These are phyloP conservation scores for Eremophila alpestris DNA, from an alignment of 2,797 vertebrate species.

Conservation along the genomic window DNA sequence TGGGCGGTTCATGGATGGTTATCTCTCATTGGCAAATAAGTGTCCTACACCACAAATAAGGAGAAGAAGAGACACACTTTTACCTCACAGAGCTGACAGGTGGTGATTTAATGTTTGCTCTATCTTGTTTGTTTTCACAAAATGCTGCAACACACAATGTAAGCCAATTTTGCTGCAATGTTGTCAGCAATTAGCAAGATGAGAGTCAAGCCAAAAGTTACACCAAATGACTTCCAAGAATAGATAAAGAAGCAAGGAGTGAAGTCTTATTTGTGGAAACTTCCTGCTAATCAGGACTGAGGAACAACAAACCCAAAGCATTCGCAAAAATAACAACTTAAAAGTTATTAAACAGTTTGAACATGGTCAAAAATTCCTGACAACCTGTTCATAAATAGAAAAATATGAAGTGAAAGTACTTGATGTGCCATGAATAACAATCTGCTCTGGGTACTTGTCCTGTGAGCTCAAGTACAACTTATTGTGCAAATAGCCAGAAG, in stretches of 20 bases:
- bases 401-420: not conserved
- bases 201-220: not conserved
- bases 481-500: not conserved
- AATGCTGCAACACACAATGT: rapidly evolving
- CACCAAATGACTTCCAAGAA: not conserved
- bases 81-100: not conserved
- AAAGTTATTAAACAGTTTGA: not conserved
- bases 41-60: not conserved
- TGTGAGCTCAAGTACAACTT: not conserved
- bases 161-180: not conserved
- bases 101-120: rapidly evolving
- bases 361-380: not conserved
- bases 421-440: not conserved
- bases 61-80: not conserved
- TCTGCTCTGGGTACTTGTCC: not conserved
- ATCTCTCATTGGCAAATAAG: not conserved
- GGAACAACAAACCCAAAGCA: not conserved
- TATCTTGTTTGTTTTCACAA: not conserved
- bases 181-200: not conserved
- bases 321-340: not conserved
- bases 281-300: not conserved
- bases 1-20: not conserved
- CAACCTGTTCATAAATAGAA: not conserved
- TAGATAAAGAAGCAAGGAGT: not conserved
- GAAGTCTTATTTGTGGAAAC: not conserved